A percentile compares a stretch with the other conserved stretches of the same genome.
phyloP scores from a whole-genome alignment of 2,888 invertebrate species.

The Scrobipalpa atriplicella region DNA sequence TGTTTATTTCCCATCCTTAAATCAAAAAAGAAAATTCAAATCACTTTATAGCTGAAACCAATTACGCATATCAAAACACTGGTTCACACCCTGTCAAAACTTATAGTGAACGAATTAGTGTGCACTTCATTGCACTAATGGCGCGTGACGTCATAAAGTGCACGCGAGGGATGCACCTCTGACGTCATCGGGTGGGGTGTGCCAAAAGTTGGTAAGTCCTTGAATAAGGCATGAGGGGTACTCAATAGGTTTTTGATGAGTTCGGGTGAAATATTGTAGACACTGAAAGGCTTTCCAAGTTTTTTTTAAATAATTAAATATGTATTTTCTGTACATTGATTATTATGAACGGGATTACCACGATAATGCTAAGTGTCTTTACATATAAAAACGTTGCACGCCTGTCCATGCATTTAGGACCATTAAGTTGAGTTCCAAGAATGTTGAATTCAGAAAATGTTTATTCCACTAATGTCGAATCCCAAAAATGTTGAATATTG shows the following conservation, averaged over 20 bases:
- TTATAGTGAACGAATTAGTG: constrained; percentile 37
- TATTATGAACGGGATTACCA: too few relatives aligned
- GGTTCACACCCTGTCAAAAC: neutral
- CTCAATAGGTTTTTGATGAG: constrained; percentile 21
- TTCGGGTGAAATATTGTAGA: constrained; percentile 15
- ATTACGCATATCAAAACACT: neutral
- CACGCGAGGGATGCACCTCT: constrained; percentile 34
- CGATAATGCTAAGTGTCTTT: too few relatives aligned
- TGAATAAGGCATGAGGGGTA: constrained; percentile 21
- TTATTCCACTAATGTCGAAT: too few relatives aligned
- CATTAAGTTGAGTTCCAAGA: too few relatives aligned
- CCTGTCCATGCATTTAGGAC: too few relatives aligned
- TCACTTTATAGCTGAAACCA: neutral
- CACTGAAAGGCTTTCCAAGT: neutral
- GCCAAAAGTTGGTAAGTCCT: constrained; percentile 20
- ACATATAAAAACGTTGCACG: too few relatives aligned
- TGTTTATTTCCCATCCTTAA: neutral
- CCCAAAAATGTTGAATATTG: too few relatives aligned
- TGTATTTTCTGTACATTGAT: neutral
- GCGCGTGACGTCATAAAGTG: constrained; percentile 65
- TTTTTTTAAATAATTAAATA: neutral
- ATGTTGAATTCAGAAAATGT: too few relatives aligned
- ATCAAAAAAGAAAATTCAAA: neutral
- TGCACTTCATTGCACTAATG: constrained; percentile 50
- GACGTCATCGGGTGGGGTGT: constrained; percentile 26